These are phyloP conservation scores for Syngnathus acus DNA, from an alignment of 2,797 vertebrate species.

Conservation along the genomic window DNA sequence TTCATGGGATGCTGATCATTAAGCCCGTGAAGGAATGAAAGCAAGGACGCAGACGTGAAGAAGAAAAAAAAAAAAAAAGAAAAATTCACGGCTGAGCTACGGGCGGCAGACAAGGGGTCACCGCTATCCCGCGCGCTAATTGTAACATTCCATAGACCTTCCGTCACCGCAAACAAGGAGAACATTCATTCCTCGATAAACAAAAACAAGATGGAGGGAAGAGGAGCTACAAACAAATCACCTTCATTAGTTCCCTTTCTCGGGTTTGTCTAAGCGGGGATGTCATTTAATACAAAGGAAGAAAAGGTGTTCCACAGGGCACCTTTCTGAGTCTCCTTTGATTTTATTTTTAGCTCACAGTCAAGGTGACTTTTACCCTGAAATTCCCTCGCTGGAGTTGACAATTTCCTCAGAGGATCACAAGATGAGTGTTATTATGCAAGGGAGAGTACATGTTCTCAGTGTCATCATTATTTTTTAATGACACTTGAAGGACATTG, in stretches of 20 bases:
- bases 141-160: slow-evolving; percentile 31
- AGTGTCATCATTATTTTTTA: slow-evolving; percentile 49
- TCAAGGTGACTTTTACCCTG: slow-evolving; percentile 58
- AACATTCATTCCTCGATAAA: slow-evolving; percentile 15
- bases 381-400: slow-evolving; percentile 24
- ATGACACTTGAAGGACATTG: slow-evolving; percentile 32
- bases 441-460: slow-evolving; percentile 28
- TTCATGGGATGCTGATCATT: slow-evolving; percentile 49
- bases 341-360: slow-evolving; percentile 23
- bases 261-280: slow-evolving; percentile 7
- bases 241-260: slow-evolving; percentile 25
- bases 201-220: too few species aligned
- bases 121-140: slow-evolving; percentile 32
- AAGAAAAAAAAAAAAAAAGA: slow-evolving; percentile 18
- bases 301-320: slow-evolving; percentile 27
- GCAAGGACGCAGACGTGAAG: slow-evolving; percentile 19
- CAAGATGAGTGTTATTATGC: slow-evolving; percentile 10
- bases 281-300: slow-evolving; percentile 9
- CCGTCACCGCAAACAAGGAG: slow-evolving; percentile 26
- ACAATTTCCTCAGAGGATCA: slow-evolving; percentile 41
- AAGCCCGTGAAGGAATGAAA: slow-evolving; percentile 47
- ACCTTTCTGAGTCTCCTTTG: slow-evolving; percentile 22
- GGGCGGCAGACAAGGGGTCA: slow-evolving; percentile 36
- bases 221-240: not conserved
- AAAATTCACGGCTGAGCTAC: slow-evolving; percentile 37